Conservation (phyloP, 2,888 invertebrate genomes). For the Coleophora flavipennella region DNA sequence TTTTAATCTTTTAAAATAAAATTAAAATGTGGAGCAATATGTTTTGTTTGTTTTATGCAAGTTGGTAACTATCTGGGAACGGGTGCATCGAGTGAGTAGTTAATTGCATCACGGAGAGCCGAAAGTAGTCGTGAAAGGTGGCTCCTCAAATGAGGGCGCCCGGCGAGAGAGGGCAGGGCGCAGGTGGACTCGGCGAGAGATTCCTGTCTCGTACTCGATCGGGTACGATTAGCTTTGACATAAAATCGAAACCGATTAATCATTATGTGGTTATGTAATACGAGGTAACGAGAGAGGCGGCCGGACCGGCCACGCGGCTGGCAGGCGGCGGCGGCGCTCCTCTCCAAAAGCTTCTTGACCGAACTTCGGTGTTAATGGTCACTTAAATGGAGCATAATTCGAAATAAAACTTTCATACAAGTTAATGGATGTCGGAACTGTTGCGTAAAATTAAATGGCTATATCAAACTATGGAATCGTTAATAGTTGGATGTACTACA, state of each 20-base stretch:
- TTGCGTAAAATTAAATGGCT: constrained; percentile 32
- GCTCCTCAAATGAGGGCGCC: constrained; percentile 14
- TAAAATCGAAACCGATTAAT: constrained; percentile 44
- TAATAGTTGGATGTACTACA: constrained; percentile 16
- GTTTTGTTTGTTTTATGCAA: constrained; percentile 37
- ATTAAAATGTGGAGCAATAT: constrained; percentile 49
- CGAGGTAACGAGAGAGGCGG: constrained; percentile 35
- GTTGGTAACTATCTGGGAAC: constrained; percentile 27
- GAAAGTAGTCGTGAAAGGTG: constrained; percentile 66
- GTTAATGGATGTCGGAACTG: constrained; percentile 30
- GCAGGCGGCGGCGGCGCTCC: constrained; percentile 8
- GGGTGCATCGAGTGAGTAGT: constrained; percentile 26
- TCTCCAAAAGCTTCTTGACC: constrained; percentile 16
- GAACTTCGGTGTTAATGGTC: constrained; percentile 29
- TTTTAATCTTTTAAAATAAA: constrained; percentile 61
- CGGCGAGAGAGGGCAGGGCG: constrained; percentile 29
- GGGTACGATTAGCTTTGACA: constrained; percentile 35
- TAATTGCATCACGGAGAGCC: constrained; percentile 43
- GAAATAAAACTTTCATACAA: constrained; percentile 47
- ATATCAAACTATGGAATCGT: constrained; percentile 21
- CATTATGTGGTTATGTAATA: constrained; percentile 23
- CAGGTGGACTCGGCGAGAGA: constrained; percentile 21
- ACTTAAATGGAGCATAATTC: constrained; percentile 44
- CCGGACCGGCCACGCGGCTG: constrained; percentile 6
- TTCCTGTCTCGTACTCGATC: constrained; percentile 43